phyloP scores from a whole-genome alignment of 2,888 invertebrate species.

The Drosophila demipolita region DNA sequence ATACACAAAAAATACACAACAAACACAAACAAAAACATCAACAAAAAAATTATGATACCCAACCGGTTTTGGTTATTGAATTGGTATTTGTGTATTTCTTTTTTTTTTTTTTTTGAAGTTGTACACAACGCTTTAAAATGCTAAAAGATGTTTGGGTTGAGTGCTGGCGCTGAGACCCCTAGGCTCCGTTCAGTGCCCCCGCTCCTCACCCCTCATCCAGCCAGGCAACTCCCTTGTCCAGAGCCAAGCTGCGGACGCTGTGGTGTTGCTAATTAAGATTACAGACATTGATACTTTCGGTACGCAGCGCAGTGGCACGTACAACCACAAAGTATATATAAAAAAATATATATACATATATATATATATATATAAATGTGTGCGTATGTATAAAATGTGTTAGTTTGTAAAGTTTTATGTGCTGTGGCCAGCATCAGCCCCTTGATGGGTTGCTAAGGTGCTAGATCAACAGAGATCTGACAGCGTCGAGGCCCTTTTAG shows the following conservation, averaged over 20 bases:
- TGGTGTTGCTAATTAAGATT: conserved; percentile 79
- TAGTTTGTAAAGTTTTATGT: not conserved
- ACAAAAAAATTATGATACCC: conserved; percentile 49
- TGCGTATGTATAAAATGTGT: not conserved
- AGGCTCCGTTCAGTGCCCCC: conserved; percentile 15
- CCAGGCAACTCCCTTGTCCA: conserved; percentile 3
- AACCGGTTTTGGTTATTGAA: conserved; percentile 59
- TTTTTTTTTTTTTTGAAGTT: conserved; percentile 40
- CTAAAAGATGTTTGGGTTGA: conserved; percentile 72
- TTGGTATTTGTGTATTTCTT: conserved; percentile 41
- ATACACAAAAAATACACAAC: conserved; percentile 14
- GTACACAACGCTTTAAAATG: conserved; percentile 72
- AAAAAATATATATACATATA: not conserved
- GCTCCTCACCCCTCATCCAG: conserved; percentile 16
- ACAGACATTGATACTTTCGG: conserved; percentile 77
- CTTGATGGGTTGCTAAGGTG: conserved; percentile 67
- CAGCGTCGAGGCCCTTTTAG: conserved; percentile 49
- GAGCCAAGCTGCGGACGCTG: conserved; percentile 36
- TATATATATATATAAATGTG: not conserved
- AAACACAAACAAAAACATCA: not conserved
- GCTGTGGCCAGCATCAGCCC: conserved; percentile 18
- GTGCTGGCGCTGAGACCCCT: conserved; percentile 50
- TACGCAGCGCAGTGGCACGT: conserved; percentile 70
- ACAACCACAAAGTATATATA: conserved; percentile 39
- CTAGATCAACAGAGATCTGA: conserved; percentile 68